These are phyloP conservation scores for Pollachius pollachius DNA, from an alignment of 2,113 vertebrate genomes.

Conservation along the genomic window DNA sequence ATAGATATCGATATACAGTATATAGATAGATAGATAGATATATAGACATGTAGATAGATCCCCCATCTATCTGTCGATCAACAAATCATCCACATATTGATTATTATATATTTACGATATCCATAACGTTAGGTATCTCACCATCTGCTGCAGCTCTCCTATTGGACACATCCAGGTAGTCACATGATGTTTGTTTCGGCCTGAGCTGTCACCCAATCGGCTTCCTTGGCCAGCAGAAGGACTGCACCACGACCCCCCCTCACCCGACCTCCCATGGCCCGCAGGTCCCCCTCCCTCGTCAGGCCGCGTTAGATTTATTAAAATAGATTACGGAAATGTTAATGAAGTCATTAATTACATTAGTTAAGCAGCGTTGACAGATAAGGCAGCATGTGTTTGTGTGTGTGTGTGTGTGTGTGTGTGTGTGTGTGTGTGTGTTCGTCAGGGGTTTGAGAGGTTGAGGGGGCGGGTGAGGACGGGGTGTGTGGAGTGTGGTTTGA, in stretches of 20 bases:
- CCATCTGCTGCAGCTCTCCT: slow-evolving; percentile 47
- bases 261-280: slow-evolving; percentile 66
- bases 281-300: slow-evolving; percentile 78
- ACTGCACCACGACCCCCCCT: slow-evolving; percentile 39
- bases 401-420: slow-evolving; percentile 11
- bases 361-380: slow-evolving; percentile 84
- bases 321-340: slow-evolving; percentile 85
- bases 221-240: slow-evolving; percentile 44
- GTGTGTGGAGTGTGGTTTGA: slow-evolving; percentile 1
- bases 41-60: no score
- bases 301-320: slow-evolving; percentile 82
- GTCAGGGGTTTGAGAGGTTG: no score
- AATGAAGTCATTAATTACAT: slow-evolving; percentile 87
- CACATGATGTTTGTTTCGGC: slow-evolving; percentile 69
- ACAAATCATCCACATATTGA: no score
- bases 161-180: slow-evolving; percentile 61
- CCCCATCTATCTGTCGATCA: no score
- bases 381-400: slow-evolving; percentile 60
- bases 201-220: slow-evolving; percentile 60
- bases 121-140: no score
- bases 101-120: no score
- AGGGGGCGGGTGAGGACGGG: slow-evolving; percentile 3
- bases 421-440: no score
- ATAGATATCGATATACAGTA: no score
- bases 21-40: no score